Evolutionary conservation across 2,113 vertebrate species (phyloP).

Genomic region (Corythornis madagascariensis): DNA sequence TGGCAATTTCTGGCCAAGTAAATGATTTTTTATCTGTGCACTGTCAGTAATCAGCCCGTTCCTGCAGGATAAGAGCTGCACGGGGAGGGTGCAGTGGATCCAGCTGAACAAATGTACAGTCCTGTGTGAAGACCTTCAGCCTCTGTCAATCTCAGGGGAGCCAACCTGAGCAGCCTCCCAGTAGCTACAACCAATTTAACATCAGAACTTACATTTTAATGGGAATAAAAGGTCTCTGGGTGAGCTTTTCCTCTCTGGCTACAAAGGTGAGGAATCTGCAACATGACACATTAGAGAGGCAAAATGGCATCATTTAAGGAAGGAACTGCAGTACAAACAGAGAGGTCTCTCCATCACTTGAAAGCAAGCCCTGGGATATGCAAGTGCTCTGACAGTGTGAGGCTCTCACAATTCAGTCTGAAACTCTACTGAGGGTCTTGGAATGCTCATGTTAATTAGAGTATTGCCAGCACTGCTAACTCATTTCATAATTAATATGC

Average conservation of each 20-base stretch:
- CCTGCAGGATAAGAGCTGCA: neutral
- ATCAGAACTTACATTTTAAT: neutral
- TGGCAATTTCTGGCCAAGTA: neutral
- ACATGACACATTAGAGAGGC: neutral
- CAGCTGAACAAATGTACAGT: neutral
- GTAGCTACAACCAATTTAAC: neutral
- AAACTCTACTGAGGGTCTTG: neutral
- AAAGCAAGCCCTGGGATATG: neutral
- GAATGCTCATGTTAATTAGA: neutral
- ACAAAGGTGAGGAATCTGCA: neutral
- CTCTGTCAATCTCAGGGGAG: neutral
- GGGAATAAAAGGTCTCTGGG: neutral
- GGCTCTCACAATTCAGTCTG: neutral
- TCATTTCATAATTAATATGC: neutral
- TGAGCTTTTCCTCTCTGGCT: neutral
- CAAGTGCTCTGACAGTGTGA: neutral
- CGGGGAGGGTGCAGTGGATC: neutral
- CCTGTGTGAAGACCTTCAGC: neutral
- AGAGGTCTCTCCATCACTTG: neutral
- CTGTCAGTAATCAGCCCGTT: neutral
- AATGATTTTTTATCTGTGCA: neutral
- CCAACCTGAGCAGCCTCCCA: neutral
- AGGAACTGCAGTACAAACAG: neutral
- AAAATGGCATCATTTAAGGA: slow-evolving; percentile 3
- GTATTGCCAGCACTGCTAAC: neutral